A percentile compares a stretch with the other conserved stretches of the same genome.
Conservation (phyloP, 2,888 invertebrate genomes). For the Protophormia terraenovae region DNA sequence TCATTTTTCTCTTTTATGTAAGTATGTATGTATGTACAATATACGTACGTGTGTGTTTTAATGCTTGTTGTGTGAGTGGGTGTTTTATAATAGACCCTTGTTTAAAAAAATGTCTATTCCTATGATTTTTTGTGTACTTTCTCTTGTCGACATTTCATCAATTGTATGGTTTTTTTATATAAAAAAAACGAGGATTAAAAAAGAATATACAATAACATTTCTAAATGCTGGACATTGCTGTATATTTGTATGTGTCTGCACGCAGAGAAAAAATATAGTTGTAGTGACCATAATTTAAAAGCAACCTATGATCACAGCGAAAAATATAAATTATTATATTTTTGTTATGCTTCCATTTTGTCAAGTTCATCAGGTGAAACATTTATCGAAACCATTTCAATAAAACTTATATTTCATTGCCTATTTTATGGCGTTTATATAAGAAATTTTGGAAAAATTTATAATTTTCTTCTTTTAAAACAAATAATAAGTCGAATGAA, state of each 20-base stretch:
- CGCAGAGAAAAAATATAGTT: background rate
- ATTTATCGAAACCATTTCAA: no score
- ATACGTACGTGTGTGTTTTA: background rate
- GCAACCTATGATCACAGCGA: no score
- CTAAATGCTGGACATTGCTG: constrained; percentile 1
- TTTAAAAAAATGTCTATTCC: constrained; percentile 24
- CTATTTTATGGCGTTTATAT: no score
- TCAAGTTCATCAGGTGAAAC: no score
- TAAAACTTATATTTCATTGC: no score
- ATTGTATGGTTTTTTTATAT: background rate
- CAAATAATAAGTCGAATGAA: no score
- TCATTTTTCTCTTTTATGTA: background rate
- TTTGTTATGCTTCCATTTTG: no score
- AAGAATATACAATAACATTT: background rate
- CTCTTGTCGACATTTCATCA: constrained; percentile 35
- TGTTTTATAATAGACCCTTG: background rate
- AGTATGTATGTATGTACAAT: no score
- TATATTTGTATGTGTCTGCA: background rate
- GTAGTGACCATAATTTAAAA: no score
- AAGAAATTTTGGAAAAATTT: no score
- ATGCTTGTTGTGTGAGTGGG: background rate
- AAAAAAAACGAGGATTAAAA: background rate
- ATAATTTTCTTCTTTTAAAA: no score
- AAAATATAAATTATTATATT: no score
- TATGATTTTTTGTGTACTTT: background rate